Evolutionary conservation across 2,113 vertebrate species (phyloP).

Genomic region (Sceloporus tristichus): DNA sequence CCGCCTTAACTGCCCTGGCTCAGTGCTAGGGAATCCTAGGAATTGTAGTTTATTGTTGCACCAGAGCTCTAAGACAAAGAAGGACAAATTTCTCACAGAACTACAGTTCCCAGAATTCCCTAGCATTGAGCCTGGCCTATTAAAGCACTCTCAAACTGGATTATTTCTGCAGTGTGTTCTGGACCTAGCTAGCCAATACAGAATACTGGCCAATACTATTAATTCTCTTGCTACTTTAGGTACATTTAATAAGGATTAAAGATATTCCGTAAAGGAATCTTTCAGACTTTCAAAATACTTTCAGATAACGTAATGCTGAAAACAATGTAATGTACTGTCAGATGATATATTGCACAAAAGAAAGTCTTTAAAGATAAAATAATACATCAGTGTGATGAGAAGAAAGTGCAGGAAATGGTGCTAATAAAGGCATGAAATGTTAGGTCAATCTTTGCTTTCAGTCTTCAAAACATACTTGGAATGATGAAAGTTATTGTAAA

Average conservation of each 20-base stretch:
- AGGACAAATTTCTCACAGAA: too few relatives aligned
- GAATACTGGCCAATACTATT: too few relatives aligned
- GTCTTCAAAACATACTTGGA: neutral
- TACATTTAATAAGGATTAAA: neutral
- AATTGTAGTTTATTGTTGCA: too few relatives aligned
- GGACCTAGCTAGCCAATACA: too few relatives aligned
- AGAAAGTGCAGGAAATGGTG: neutral
- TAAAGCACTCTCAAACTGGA: too few relatives aligned
- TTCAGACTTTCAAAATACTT: neutral
- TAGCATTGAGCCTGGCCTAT: too few relatives aligned
- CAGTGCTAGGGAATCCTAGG: too few relatives aligned
- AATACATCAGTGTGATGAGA: neutral
- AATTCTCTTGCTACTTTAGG: neutral
- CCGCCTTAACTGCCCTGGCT: too few relatives aligned
- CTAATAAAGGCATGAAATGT: neutral
- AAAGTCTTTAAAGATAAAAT: neutral
- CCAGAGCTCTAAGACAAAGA: too few relatives aligned
- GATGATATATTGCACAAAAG: neutral
- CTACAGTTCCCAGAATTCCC: too few relatives aligned
- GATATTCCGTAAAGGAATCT: neutral
- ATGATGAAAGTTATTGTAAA: fast-evolving
- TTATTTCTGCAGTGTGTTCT: too few relatives aligned
- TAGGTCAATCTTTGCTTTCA: neutral
- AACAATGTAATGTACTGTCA: neutral
- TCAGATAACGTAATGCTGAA: too few relatives aligned